Evolutionary conservation across 1,140 invertebrate genomes (phyloP), one percentile per base, ranked within the genome.

Genomic region (Agraylea sexmaculata): DNA sequence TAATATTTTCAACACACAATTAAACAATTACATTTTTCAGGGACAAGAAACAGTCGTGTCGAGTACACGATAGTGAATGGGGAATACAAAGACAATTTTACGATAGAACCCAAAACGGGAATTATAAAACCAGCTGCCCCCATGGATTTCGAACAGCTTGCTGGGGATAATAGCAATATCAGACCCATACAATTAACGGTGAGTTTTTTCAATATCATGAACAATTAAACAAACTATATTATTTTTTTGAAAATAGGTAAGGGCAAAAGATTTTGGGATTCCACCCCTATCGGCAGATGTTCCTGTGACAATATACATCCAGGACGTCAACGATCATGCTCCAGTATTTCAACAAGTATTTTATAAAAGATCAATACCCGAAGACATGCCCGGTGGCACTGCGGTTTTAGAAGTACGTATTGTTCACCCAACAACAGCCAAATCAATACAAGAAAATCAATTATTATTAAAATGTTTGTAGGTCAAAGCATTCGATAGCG

Each of bases 261-360:
- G 78, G 52, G 90, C 87, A 0, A 70, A 74, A 15, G 90, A 94
- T 58, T 73, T 76, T 45, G 89, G 89, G 0, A 69, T 60, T 7
- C 87, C 87, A 1, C 73, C 79, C 42, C 58, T 90, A 6, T 78
- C 72, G 23, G 79, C 78, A 0, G 75, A 84, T 22, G 81, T 79
- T 8, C 72, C 77, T 0, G 74, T 93, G 1, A 73, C 75, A 0
- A 73, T 95, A 40, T 87, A 87, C 59, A 74, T 93, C 2, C 77
- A 85, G 49, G 90, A 94, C 59, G 71, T 81, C 4, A 94, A 94
- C 60, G 89, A 93, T 53, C 77, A 89, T 64, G 64, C 74, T 1
- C 90, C 90, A 1, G 60, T 74, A 45, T 94, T 93, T 59, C 77
- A 85, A 49, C 70, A 77, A 49, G 59, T 64, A 31, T 58, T 78